Evolutionary conservation across 2,888 invertebrate genomes (phyloP), one percentile per base, ranked within the genome.

Genomic region (Parnassius smintheus): DNA sequence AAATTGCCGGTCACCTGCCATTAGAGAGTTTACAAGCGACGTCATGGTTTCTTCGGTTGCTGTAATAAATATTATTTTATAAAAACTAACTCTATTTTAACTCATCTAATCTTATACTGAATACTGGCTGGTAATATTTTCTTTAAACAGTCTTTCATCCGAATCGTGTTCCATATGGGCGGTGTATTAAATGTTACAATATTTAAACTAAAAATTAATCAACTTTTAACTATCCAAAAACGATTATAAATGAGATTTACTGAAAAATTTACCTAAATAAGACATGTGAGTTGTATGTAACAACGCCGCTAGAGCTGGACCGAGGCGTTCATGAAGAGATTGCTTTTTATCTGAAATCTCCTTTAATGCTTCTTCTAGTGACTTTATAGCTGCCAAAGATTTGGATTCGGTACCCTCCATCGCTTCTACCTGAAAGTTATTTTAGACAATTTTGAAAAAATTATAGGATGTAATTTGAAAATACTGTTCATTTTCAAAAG

Each of bases 21-120:
- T 62, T 2, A 91, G 74, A 9, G 89, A 82, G 51, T 83, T 84
- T 12, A 91, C 80, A 1, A 91, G 73, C 0, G 87, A 80, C 7
- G 89, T 80, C 89, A 91, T 85, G 1, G 89, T 86, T 64, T 87
- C 87, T 50, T 81, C 80, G 51, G 78, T 80, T 66, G 80, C 91
- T 91, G 75, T 8, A 76, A 4, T 35, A 35, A 35, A 35, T 7
- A 35, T 3, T 35, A 35, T 4, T 7, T 35, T 35, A 35, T 35
- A 35, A 25, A 25, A 25, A 2, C 7, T 4, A 25, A 25, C 25
- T 25, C 25, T 7, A 3, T 25, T 0, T 25, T 25, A 25, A 25
- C 18, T 18, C 18, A 18, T 18, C 18, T 18, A 18, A 18, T 18
- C 18, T 18, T 18, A 18, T 35, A 35, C 0, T 7, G 35, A 7